These are phyloP conservation scores for Eptatretus burgeri DNA, from an alignment of 2,113 vertebrate genomes.

Conservation along the genomic window DNA sequence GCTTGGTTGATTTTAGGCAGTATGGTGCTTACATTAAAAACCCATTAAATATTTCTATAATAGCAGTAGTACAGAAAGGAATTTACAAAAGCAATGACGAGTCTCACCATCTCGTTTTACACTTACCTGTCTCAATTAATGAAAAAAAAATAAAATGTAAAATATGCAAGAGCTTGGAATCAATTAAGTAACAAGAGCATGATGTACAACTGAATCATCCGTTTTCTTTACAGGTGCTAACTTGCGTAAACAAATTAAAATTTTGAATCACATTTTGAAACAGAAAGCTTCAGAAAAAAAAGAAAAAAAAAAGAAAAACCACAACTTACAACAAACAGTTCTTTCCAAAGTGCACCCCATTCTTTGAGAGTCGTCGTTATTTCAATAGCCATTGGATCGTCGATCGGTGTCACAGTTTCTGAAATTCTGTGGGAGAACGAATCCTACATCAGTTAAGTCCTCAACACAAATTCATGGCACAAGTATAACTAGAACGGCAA, in stretches of 20 bases:
- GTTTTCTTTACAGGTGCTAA: not conserved
- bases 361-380: constrained; percentile 72
- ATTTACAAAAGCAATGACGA: no score
- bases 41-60: no score
- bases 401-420: constrained; percentile 56
- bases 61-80: no score
- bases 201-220: not conserved
- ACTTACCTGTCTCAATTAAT: no score
- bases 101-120: no score
- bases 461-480: constrained; percentile 15
- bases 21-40: no score
- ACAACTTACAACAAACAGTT: constrained; percentile 69
- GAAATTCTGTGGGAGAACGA: constrained; percentile 28
- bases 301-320: not conserved
- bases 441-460: constrained; percentile 13
- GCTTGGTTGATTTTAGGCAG: no score
- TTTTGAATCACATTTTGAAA: no score
- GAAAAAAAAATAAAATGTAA: no score
- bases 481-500: constrained; percentile 7
- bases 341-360: constrained; percentile 77
- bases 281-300: not conserved
- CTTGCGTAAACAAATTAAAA: not conserved
- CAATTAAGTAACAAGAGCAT: not conserved
- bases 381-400: constrained; percentile 64
- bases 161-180: not conserved